A percentile compares a stretch with the other conserved stretches of the same genome.
Conservation (phyloP, 2,888 invertebrate genomes). For the Nephrotoma guestfalica region DNA sequence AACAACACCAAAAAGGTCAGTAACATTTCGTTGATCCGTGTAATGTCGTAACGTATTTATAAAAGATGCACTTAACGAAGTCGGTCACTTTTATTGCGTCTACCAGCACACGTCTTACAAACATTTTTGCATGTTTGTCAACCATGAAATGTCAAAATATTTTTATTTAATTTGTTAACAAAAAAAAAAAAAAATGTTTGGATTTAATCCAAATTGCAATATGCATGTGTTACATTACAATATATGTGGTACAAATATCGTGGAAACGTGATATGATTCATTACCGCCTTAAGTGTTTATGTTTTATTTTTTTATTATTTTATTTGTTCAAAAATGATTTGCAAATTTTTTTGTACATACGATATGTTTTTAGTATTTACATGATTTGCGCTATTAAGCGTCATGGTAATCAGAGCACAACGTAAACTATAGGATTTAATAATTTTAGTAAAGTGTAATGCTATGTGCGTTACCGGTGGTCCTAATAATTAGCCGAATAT, state of each 20-base stretch:
- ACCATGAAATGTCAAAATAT: neutral
- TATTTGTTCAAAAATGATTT: neutral
- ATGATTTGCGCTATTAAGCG: neutral
- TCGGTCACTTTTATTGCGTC: neutral
- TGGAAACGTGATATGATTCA: neutral
- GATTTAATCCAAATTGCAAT: neutral
- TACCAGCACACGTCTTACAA: neutral
- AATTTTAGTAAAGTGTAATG: neutral
- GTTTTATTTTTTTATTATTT: neutral
- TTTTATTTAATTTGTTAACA: neutral
- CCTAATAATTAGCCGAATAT: neutral
- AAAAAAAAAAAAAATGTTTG: neutral
- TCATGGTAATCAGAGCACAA: neutral
- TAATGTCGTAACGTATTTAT: neutral
- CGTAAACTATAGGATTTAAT: neutral
- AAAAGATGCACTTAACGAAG: neutral
- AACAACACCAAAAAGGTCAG: neutral
- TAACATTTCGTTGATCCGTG: neutral
- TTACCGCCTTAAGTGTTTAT: neutral
- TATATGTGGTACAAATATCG: neutral
- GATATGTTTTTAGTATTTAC: neutral
- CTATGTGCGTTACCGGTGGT: neutral
- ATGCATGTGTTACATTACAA: neutral
- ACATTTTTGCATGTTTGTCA: neutral
- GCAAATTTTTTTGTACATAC: neutral